phyloP scores from a whole-genome alignment of 2,888 invertebrate genomes.

The Euclidia mi region DNA sequence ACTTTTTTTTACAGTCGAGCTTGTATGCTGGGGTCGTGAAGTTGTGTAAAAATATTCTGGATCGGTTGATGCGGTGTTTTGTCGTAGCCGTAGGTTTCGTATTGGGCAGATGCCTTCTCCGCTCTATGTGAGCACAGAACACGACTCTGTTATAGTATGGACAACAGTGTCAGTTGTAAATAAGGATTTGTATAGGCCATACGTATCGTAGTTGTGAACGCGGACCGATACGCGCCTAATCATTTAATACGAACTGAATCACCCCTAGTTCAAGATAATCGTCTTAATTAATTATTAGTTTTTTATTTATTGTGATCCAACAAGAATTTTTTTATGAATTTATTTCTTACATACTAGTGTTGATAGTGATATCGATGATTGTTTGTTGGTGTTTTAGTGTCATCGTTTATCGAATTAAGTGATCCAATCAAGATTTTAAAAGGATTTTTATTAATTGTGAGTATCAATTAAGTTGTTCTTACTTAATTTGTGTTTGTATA shows the following conservation, averaged over 20 bases:
- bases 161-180: slow-evolving; percentile 90
- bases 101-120: slow-evolving; percentile 82
- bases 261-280: slow-evolving; percentile 57
- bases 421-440: slow-evolving; percentile 65
- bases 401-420: slow-evolving; percentile 72
- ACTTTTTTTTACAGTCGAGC: slow-evolving; percentile 87
- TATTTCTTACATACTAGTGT: slow-evolving; percentile 65
- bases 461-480: slow-evolving; percentile 58
- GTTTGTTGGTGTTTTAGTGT: slow-evolving; percentile 80
- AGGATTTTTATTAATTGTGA: slow-evolving; percentile 80
- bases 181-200: slow-evolving; percentile 89
- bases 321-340: slow-evolving; percentile 80
- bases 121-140: slow-evolving; percentile 80
- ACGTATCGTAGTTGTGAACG: slow-evolving; percentile 86
- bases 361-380: slow-evolving; percentile 76
- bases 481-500: slow-evolving; percentile 1
- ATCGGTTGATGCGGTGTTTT: slow-evolving; percentile 79
- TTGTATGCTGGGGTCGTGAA: slow-evolving; percentile 85
- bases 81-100: slow-evolving; percentile 74
- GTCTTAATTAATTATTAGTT: slow-evolving; percentile 51
- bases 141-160: slow-evolving; percentile 84
- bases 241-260: slow-evolving; percentile 67
- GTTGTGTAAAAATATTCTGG: slow-evolving; percentile 84
- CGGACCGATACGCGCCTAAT: slow-evolving; percentile 68
- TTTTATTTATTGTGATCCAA: slow-evolving; percentile 73